phyloP scores from a whole-genome alignment of 2,797 vertebrate genomes.

The Zenarchopterus dispar region DNA sequence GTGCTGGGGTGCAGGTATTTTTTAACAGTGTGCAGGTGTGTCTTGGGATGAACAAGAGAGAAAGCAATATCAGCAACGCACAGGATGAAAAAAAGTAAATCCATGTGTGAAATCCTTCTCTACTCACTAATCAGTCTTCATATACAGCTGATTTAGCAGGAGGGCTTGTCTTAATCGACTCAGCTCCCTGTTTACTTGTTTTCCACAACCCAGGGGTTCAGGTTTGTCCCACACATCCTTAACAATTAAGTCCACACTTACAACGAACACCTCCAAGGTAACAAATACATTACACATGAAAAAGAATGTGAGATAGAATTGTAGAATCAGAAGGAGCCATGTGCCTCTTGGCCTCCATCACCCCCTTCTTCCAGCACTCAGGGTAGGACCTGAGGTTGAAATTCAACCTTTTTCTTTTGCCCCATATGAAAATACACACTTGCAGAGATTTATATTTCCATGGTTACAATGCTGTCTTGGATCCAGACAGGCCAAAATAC shows the following conservation, averaged over 20 bases:
- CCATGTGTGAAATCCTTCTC: slow-evolving; percentile 24
- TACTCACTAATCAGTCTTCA: slow-evolving; percentile 40
- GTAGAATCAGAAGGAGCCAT: too few relatives aligned
- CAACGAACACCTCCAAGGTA: background rate
- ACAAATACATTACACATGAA: too few relatives aligned
- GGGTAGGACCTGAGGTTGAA: too few relatives aligned
- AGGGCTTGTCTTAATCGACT: slow-evolving; percentile 56
- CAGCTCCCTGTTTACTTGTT: slow-evolving; percentile 39
- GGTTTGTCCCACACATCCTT: slow-evolving; percentile 17
- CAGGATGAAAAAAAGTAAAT: slow-evolving; percentile 3
- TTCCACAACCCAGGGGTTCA: slow-evolving; percentile 36
- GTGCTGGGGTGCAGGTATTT: background rate
- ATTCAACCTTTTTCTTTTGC: too few relatives aligned
- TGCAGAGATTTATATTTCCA: too few relatives aligned
- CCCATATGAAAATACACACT: too few relatives aligned
- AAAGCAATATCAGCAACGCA: background rate
- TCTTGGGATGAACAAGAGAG: slow-evolving; percentile 13
- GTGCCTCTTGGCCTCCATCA: too few relatives aligned
- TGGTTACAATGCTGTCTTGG: too few relatives aligned
- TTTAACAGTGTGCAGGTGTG: slow-evolving; percentile 18
- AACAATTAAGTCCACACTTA: background rate
- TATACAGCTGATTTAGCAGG: slow-evolving; percentile 65
- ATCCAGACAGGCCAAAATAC: too few relatives aligned
- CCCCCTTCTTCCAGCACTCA: too few relatives aligned
- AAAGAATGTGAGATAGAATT: too few relatives aligned